Conservation (phyloP, 2,888 invertebrate species). For the Leptinotarsa rubiginosa region DNA sequence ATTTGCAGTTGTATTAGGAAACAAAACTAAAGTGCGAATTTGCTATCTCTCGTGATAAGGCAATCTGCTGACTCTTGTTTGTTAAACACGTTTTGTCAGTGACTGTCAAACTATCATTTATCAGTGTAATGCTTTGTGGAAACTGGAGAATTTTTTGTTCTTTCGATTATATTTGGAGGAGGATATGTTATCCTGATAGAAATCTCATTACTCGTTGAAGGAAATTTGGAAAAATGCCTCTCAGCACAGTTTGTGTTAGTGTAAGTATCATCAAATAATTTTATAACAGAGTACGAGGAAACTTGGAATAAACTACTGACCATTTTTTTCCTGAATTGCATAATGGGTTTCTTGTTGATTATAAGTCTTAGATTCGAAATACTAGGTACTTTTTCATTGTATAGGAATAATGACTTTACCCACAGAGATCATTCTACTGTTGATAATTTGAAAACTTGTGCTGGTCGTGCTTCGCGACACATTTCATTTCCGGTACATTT, state of each 20-base stretch:
- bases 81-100: constrained; percentile 24
- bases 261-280: constrained; percentile 45
- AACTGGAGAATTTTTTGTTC: not conserved
- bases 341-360: no score
- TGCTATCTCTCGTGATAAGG: constrained; percentile 20
- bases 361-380: no score
- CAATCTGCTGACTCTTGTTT: constrained; percentile 21
- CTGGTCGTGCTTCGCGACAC: no score
- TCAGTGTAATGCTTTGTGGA: not conserved
- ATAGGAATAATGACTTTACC: no score
- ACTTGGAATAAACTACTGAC: no score
- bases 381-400: no score
- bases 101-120: not conserved
- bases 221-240: constrained; percentile 47
- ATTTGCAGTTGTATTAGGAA: constrained; percentile 4
- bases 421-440: no score
- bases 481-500: no score
- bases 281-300: not conserved
- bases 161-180: not conserved
- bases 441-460: no score
- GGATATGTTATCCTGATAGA: not conserved
- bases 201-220: not conserved
- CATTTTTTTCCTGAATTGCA: no score
- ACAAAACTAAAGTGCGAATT: constrained; percentile 19
- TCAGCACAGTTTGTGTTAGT: constrained; percentile 56